Evolutionary conservation across 1,140 invertebrate genomes (phyloP).

Genomic region (Lasioglossum albipes): DNA sequence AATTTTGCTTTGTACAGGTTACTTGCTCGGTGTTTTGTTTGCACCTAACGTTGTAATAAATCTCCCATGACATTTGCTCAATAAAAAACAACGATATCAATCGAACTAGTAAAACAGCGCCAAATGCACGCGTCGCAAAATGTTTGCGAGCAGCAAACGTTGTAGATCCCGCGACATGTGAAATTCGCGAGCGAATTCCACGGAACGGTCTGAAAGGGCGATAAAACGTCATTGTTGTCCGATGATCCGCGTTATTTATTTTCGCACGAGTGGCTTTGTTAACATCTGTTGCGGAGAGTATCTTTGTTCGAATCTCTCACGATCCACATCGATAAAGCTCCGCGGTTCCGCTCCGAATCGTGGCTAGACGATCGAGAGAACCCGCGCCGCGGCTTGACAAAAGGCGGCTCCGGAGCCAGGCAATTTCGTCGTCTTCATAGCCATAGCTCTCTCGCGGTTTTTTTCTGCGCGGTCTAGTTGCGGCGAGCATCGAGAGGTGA

Average conservation of each 20-base stretch:
- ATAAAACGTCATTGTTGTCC: background rate
- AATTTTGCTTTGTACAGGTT: no score
- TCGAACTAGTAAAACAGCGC: no score
- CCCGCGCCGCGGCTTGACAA: constrained; percentile 3
- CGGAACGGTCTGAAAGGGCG: background rate
- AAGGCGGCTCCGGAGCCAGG: constrained; percentile 12
- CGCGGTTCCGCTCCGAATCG: constrained; percentile 68
- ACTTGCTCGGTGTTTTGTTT: no score
- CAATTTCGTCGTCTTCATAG: constrained; percentile 24
- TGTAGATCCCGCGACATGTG: no score
- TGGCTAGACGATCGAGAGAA: constrained; percentile 12
- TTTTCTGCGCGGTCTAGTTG: constrained; percentile 73
- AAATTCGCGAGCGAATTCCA: background rate
- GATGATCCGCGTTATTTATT: background rate
- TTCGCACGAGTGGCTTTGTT: background rate
- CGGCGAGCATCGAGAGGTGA: constrained; percentile 45
- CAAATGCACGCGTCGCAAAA: no score
- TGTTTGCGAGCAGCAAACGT: no score
- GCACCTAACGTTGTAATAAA: no score
- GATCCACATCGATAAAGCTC: constrained; percentile 23
- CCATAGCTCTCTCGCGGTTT: constrained; percentile 31
- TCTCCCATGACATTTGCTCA: no score
- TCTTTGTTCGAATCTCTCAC: background rate
- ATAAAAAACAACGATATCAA: no score
- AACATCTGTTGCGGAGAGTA: background rate